These are phyloP conservation scores for Drosophila eohydei DNA, from an alignment of 2,888 invertebrate species.

Conservation along the genomic window DNA sequence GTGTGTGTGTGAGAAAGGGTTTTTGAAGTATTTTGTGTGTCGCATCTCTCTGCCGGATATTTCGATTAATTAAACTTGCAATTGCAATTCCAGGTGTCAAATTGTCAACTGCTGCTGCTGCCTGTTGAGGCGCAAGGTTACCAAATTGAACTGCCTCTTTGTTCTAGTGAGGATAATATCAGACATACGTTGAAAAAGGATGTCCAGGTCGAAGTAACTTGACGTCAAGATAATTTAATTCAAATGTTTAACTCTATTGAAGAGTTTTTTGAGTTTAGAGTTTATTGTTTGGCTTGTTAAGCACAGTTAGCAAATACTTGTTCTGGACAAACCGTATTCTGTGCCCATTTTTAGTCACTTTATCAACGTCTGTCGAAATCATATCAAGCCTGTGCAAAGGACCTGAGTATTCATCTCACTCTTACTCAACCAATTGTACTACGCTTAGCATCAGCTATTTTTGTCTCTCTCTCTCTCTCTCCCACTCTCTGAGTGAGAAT, in stretches of 20 bases:
- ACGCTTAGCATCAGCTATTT: no score
- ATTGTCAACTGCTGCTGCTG: conserved; percentile 20
- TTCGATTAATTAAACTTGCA: conserved; percentile 74
- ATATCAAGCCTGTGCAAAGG: no score
- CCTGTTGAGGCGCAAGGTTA: not conserved
- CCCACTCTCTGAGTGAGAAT: no score
- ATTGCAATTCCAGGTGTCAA: conserved; percentile 32
- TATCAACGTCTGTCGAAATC: no score
- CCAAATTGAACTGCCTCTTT: not conserved
- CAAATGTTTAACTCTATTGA: not conserved
- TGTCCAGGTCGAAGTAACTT: not conserved
- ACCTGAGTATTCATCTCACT: no score
- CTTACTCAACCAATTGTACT: no score
- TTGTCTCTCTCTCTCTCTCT: no score
- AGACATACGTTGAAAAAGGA: not conserved
- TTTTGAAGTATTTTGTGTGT: conserved; percentile 8
- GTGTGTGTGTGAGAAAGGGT: not conserved
- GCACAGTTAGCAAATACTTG: no score
- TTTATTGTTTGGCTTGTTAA: no score
- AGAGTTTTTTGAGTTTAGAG: no score
- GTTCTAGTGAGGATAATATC: not conserved
- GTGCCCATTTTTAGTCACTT: no score
- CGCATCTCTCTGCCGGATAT: conserved; percentile 18
- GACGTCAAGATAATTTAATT: not conserved
- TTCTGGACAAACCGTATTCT: no score